Evolutionary conservation across 2,888 invertebrate genomes (phyloP).

Genomic region (Heliconius erato): DNA sequence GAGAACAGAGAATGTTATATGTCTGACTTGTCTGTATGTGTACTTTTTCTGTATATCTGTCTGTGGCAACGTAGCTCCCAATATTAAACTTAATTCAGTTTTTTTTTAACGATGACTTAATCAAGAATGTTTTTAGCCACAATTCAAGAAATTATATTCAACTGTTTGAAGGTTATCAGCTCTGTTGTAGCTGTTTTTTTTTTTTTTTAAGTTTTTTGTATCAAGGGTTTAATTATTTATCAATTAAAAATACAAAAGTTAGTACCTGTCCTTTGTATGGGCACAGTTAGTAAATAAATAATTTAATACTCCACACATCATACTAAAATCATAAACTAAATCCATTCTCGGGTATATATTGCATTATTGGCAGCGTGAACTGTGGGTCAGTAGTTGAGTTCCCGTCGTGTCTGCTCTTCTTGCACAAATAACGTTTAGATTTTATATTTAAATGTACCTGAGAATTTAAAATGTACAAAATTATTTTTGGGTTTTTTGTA

Average conservation of each 20-base stretch:
- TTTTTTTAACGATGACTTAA: no score
- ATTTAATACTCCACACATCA: not conserved
- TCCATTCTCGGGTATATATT: constrained; percentile 45
- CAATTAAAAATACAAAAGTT: not conserved
- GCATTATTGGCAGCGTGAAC: constrained; percentile 40
- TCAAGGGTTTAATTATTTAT: not conserved
- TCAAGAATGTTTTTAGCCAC: no score
- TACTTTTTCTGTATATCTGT: no score
- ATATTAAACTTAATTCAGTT: no score
- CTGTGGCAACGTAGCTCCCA: no score
- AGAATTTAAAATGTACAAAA: constrained; percentile 31
- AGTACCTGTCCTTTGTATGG: not conserved
- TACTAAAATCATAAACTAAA: constrained; percentile 31
- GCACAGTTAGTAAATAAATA: not conserved
- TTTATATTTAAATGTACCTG: constrained; percentile 79
- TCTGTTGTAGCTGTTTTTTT: no score
- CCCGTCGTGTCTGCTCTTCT: constrained; percentile 60
- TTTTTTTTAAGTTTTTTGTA: no score
- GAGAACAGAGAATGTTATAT: no score
- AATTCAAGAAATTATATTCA: no score
- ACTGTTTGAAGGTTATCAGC: no score
- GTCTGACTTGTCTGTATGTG: no score
- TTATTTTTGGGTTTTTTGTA: not conserved
- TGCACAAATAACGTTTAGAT: constrained; percentile 67
- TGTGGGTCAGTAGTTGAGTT: constrained; percentile 39